Evolutionary conservation across 1,140 invertebrate genomes (phyloP).

Genomic region (Antheraea mylitta): DNA sequence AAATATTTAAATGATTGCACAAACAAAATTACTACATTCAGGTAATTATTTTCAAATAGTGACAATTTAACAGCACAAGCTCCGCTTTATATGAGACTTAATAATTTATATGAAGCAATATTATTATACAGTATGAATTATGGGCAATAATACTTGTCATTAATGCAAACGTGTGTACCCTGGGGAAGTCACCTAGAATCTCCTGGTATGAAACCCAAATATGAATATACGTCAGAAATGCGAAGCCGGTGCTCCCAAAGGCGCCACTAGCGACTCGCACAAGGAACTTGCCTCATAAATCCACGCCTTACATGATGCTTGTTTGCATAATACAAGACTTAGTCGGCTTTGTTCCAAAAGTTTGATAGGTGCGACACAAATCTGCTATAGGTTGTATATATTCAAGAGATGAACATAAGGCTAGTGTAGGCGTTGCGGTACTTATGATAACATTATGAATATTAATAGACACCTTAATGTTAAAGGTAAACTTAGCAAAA

Average conservation of each 20-base stretch:
- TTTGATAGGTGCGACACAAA: constrained; percentile 52
- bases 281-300: constrained; percentile 75
- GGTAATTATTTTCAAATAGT: too few relatives aligned
- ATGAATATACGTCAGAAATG: constrained; percentile 66
- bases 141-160: constrained; percentile 34
- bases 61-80: too few relatives aligned
- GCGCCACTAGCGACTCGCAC: constrained; percentile 56
- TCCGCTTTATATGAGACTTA: too few relatives aligned
- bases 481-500: too few relatives aligned
- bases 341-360: constrained; percentile 70
- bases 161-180: constrained; percentile 30
- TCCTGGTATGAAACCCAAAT: constrained; percentile 42
- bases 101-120: neutral
- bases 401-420: neutral
- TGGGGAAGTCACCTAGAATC: constrained; percentile 27
- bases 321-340: constrained; percentile 78
- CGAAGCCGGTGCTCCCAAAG: constrained; percentile 50
- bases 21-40: too few relatives aligned
- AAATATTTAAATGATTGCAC: too few relatives aligned
- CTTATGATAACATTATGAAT: neutral
- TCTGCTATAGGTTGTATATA: neutral
- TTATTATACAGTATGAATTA: constrained; percentile 1
- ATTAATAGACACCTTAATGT: neutral
- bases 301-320: constrained; percentile 74
- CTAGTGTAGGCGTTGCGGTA: too few relatives aligned